These are phyloP conservation scores for Meganola albula DNA, from an alignment of 2,888 invertebrate genomes.

Conservation along the genomic window DNA sequence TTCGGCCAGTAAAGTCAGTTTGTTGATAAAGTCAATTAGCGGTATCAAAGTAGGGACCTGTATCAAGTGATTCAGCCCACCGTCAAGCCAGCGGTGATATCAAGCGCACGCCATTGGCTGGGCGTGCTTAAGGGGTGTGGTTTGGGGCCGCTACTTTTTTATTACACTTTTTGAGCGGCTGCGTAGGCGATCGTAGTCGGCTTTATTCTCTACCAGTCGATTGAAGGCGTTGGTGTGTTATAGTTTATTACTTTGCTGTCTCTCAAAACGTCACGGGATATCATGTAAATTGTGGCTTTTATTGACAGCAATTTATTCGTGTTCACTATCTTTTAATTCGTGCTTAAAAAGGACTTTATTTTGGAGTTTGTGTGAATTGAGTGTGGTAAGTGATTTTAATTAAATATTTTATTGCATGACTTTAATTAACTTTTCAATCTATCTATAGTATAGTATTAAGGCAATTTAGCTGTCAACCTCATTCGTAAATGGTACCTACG, in stretches of 20 bases:
- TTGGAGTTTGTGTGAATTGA: conserved; percentile 44
- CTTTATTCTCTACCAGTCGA: conserved; percentile 73
- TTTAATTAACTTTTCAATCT: conserved; percentile 10
- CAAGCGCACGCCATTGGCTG: conserved; percentile 56
- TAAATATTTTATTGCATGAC: conserved; percentile 20
- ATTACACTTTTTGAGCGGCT: conserved; percentile 56
- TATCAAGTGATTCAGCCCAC: conserved; percentile 71
- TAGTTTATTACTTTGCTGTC: conserved; percentile 69
- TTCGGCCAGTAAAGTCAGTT: conserved; percentile 74
- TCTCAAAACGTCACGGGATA: conserved; percentile 52
- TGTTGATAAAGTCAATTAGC: conserved; percentile 79
- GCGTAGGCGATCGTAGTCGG: conserved; percentile 63
- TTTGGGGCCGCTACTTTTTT: conserved; percentile 62
- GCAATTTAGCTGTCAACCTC: too few relatives aligned
- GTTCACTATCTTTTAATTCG: conserved; percentile 47
- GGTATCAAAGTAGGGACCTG: conserved; percentile 73
- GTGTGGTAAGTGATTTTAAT: conserved; percentile 39
- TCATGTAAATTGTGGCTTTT: conserved; percentile 64
- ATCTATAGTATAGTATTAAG: not conserved
- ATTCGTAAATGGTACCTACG: too few relatives aligned
- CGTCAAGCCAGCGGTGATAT: conserved; percentile 53
- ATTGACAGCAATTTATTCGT: conserved; percentile 48
- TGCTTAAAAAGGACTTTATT: conserved; percentile 56
- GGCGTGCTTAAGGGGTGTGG: conserved; percentile 65
- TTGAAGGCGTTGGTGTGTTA: conserved; percentile 73